Base-by-base conservation (phyloP, 2,797 vertebrate genomes). In the Pitangus sulphuratus region DNA sequence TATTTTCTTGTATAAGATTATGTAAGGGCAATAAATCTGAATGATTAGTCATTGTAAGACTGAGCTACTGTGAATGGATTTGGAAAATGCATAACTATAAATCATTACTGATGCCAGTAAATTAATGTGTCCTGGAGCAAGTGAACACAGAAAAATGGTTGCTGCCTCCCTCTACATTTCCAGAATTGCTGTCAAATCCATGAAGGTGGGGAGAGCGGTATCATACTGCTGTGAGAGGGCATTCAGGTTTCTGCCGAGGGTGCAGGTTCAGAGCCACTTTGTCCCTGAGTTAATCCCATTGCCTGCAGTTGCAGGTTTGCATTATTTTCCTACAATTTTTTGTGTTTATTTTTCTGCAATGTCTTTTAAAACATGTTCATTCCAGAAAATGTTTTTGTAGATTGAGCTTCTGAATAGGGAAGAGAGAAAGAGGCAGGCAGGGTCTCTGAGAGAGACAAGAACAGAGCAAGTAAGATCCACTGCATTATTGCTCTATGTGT, bases 181-280 rank as follows among this genome's bases (percentile, higher is more conserved):
- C 16, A 20, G 21, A 79, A 24, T 13, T 12, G 25, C 44, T 15
- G 57, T 18, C 51, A 61, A 25, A 64, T 7, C 31, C 5, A 0
- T 21, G 40, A 48, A 35, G 2, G 6, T 8, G 60, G 57, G 30
- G 39, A 37, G 42, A 35, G 64, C 78, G 56, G 69, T 11, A 21
- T 15, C 6, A 4, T 11, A 1, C 72, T 45, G 87, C 96, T 78
- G 5, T 79, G 21, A 97, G 94, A 90, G 87, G 93, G 94, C 94
- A 94, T 88, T 60, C 81, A 16, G 90, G 48, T n/a, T 33, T 74
- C 81, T 74, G 9, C 37, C 0, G 2, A 83, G 70, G 40, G 6
- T 4, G 6, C 64, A 50, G 37, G 30, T 39, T 24, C 54, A 40
- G 17, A 33, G 50, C 8, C n/a, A 5, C 76, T 79, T 24, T 33